Evolutionary conservation across 1,140 invertebrate genomes (phyloP), one percentile per base, ranked within the genome.

Genomic region (Pachyrhynchus sulphureomaculatus): DNA sequence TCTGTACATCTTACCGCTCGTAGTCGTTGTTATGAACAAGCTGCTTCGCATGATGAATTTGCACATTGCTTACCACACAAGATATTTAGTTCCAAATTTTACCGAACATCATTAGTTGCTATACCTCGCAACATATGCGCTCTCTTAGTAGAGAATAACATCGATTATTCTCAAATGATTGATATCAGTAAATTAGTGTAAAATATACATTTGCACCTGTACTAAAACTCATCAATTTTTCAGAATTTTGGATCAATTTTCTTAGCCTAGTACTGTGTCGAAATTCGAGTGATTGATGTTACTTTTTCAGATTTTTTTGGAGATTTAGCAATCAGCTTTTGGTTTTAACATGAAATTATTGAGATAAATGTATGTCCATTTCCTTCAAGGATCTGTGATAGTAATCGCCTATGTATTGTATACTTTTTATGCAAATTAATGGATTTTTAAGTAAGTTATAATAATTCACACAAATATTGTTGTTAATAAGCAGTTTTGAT

Each of bases 251-350:
- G 47, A 49, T 24, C 47, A 49, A 32, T 32, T 49, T 49, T 49
- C 47, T 12, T 49, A 18, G 18, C 17, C 21, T 29, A 29, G 12
- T n/a, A n/a, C n/a, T 9, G 36, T 53, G 34, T 33, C 51, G 23
- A 53, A 37, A 53, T 12, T 53, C 51, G 18, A 20, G 34, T 53
- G 34, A 53, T 53, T 39, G 51, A 53, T 53, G 33, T 39, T 53
- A 34, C 24, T 5, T 23, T 39, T 2, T 39, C n/a, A 21, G 12
- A 8, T n/a, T 37, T 20, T 39, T 53, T 53, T 41, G 51, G 51
- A 23, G 24, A 17, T 53, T 53, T 53, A 13, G 23, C 33, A 53
- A 49, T 15, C 6, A 17, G 26, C 8, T 33, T 33, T 18, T 49
- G 12, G 12, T 9, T 29, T 6, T 9, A 29, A 34, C 47, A 34